phyloP scores from a whole-genome alignment of 2,113 vertebrate genomes.

The Pelecanus crispus region DNA sequence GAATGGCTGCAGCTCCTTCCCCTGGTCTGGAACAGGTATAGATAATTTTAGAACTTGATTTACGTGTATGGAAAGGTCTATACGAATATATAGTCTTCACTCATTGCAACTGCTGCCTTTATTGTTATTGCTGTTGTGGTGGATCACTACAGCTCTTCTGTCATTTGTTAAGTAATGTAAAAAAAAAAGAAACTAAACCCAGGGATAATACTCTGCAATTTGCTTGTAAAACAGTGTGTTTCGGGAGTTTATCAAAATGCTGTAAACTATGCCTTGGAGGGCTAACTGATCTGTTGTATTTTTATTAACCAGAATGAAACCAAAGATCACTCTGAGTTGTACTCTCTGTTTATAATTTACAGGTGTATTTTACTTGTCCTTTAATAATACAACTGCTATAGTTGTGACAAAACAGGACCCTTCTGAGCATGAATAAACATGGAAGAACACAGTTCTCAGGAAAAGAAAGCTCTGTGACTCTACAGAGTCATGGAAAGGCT shows the following conservation, averaged over 20 bases:
- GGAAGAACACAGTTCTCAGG: background rate
- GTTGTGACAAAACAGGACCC: background rate
- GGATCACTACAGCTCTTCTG: background rate
- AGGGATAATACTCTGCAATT: background rate
- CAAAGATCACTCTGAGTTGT: background rate
- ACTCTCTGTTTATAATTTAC: background rate
- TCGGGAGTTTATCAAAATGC: background rate
- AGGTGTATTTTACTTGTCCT: background rate
- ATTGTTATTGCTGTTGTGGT: background rate
- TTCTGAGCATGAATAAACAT: background rate
- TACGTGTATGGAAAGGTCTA: background rate
- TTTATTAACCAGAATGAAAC: constrained; percentile 12
- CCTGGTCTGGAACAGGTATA: background rate
- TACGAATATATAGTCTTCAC: background rate
- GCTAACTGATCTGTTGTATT: background rate
- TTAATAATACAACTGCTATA: background rate
- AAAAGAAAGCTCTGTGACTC: background rate
- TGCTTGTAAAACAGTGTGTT: background rate
- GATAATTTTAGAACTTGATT: background rate
- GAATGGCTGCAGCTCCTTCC: background rate
- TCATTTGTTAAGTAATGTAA: background rate
- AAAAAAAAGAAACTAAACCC: background rate
- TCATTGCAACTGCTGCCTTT: background rate
- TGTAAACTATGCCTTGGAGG: background rate
- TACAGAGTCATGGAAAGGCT: background rate